phyloP scores from a whole-genome alignment of 2,888 invertebrate genomes.

The Eupithecia exiguata region DNA sequence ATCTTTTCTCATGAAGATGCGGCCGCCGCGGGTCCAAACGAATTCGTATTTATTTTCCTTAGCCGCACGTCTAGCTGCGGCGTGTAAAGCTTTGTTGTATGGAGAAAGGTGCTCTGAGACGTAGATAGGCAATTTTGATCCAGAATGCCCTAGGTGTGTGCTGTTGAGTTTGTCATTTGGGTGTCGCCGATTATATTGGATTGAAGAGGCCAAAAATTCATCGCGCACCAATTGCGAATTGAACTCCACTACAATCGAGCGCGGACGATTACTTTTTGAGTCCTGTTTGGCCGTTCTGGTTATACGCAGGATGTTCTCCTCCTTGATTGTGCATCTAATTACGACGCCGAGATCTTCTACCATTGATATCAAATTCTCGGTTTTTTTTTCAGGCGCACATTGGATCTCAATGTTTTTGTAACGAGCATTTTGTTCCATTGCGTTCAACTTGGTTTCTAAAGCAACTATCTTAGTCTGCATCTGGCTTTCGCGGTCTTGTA shows the following conservation, averaged over 20 bases:
- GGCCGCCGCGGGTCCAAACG: too few species aligned
- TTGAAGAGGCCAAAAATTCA: background rate
- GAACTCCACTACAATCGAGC: constrained; percentile 12
- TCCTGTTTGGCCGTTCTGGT: constrained; percentile 6
- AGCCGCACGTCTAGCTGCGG: too few species aligned
- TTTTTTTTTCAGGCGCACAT: too few species aligned
- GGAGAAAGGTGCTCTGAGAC: too few species aligned
- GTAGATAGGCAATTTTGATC: too few species aligned
- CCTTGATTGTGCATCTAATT: background rate
- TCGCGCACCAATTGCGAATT: constrained; percentile 3
- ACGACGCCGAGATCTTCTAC: background rate
- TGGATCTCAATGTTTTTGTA: too few species aligned
- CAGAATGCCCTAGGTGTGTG: too few species aligned
- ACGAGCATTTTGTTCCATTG: constrained; percentile 4
- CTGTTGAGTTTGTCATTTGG: too few species aligned
- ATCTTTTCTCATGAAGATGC: too few species aligned
- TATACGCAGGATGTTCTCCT: background rate
- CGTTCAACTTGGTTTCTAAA: background rate
- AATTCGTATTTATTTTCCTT: too few species aligned
- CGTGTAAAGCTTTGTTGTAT: too few species aligned
- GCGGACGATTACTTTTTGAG: constrained; percentile 12
- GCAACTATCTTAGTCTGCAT: background rate
- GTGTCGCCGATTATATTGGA: too few species aligned
- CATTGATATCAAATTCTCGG: constrained; percentile 4
- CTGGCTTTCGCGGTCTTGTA: background rate